Conservation (phyloP, 2,797 vertebrate species). For the Sylvilagus floridanus region DNA sequence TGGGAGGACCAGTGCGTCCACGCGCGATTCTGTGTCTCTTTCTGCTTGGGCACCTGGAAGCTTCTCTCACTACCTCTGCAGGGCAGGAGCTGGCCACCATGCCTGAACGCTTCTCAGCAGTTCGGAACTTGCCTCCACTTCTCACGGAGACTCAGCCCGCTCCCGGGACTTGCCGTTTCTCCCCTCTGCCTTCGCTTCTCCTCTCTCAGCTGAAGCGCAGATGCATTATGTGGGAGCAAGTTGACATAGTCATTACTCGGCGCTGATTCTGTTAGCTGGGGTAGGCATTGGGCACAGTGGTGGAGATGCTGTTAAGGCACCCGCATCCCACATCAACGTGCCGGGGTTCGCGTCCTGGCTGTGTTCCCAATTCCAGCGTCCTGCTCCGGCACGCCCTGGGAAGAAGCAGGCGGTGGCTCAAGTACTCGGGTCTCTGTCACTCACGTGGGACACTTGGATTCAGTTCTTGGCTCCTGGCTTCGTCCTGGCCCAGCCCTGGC, state of each 20-base stretch:
- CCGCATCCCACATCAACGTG: too few relatives aligned
- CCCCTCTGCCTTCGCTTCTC: background rate
- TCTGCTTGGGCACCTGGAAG: background rate
- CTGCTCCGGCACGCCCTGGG: too few relatives aligned
- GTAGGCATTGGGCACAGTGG: too few relatives aligned
- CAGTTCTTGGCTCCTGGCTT: too few relatives aligned
- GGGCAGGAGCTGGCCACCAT: background rate
- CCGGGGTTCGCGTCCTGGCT: too few relatives aligned
- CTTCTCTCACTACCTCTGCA: background rate
- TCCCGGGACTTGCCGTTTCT: fast-evolving
- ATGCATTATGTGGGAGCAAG: background rate
- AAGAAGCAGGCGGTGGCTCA: too few relatives aligned
- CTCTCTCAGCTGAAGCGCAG: background rate
- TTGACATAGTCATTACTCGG: background rate
- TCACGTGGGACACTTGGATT: too few relatives aligned
- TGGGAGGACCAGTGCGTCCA: too few relatives aligned
- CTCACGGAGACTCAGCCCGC: background rate
- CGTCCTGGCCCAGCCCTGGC: too few relatives aligned
- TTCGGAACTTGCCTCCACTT: fast-evolving
- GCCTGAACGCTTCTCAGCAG: background rate
- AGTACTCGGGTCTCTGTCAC: too few relatives aligned
- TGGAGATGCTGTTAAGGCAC: too few relatives aligned
- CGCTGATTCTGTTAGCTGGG: background rate
- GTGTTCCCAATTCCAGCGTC: too few relatives aligned
- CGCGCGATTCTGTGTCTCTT: background rate